Evolutionary conservation across 2,888 invertebrate species (phyloP).

Genomic region (Plutella xylostella): DNA sequence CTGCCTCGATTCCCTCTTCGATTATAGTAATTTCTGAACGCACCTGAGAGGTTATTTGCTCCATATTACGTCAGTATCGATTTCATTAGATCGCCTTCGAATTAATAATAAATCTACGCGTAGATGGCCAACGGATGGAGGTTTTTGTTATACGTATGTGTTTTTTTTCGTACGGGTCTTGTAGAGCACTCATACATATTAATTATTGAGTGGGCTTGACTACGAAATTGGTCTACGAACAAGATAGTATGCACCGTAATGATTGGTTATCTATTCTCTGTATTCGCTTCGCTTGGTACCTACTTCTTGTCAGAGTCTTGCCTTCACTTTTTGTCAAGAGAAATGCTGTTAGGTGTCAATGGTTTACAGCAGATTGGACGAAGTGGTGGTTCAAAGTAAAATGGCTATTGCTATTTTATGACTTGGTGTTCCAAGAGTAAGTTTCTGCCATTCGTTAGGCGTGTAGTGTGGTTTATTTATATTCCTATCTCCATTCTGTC

Average conservation of each 20-base stretch:
- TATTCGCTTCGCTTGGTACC: no score
- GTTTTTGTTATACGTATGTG: conserved; percentile 41
- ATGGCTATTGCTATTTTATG: no score
- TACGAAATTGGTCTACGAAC: conserved; percentile 4
- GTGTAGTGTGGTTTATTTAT: no score
- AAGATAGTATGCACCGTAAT: neutral
- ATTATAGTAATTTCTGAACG: conserved; percentile 52
- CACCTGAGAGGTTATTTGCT: conserved; percentile 40
- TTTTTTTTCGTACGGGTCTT: conserved; percentile 13
- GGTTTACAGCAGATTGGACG: no score
- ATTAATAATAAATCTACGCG: conserved; percentile 37
- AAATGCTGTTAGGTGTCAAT: no score
- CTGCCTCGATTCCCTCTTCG: conserved; percentile 25
- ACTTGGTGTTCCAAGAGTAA: no score
- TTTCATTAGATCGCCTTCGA: conserved; percentile 52
- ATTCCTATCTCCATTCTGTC: no score
- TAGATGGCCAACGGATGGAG: conserved; percentile 35
- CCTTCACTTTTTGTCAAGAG: no score
- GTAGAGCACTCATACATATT: conserved; percentile 3
- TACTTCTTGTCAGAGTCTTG: no score
- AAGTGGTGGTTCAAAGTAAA: no score
- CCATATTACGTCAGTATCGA: conserved; percentile 51
- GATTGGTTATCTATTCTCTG: no score
- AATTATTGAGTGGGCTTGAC: conserved; percentile 7
- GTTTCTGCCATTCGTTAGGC: no score